Percentiles rank a stretch among this genome's conserved stretches.
These are phyloP conservation scores for Dromaius novaehollandiae DNA, from an alignment of 2,113 vertebrate species.

Conservation along the genomic window DNA sequence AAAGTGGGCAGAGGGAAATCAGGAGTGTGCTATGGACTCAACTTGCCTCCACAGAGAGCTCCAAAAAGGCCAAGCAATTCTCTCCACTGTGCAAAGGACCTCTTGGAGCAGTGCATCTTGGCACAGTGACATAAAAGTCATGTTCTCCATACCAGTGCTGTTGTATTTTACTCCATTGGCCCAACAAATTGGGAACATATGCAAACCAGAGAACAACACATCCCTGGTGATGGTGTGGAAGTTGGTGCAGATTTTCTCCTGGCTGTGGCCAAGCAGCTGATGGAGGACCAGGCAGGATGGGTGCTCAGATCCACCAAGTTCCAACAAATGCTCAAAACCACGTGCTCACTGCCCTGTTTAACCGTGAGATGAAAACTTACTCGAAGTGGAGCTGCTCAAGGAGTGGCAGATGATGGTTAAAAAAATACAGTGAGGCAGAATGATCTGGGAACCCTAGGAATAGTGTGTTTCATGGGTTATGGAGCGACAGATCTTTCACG, in stretches of 20 bases:
- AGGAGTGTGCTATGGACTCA: neutral
- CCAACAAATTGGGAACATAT: accelerated
- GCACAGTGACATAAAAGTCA: neutral
- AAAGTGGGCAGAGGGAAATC: neutral
- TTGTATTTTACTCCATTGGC: neutral
- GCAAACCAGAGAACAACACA: accelerated
- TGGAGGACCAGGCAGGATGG: neutral
- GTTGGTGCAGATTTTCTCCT: neutral
- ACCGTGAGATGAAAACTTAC: neutral
- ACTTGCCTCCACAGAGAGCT: accelerated
- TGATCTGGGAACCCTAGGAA: neutral
- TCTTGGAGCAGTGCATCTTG: neutral
- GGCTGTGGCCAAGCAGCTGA: neutral
- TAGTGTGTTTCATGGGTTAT: neutral
- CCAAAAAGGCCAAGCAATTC: neutral
- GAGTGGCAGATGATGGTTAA: neutral
- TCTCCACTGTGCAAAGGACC: neutral
- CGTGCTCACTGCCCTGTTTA: neutral
- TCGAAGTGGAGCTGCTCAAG: neutral
- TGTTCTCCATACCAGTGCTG: accelerated
- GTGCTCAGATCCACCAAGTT: neutral
- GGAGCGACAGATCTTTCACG: neutral
- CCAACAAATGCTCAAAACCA: neutral
- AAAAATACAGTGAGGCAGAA: neutral
- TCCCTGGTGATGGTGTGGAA: neutral